Evolutionary conservation across 2,113 vertebrate species (phyloP), one percentile per base, ranked within the genome.

Genomic region (Daboia siamensis): DNA sequence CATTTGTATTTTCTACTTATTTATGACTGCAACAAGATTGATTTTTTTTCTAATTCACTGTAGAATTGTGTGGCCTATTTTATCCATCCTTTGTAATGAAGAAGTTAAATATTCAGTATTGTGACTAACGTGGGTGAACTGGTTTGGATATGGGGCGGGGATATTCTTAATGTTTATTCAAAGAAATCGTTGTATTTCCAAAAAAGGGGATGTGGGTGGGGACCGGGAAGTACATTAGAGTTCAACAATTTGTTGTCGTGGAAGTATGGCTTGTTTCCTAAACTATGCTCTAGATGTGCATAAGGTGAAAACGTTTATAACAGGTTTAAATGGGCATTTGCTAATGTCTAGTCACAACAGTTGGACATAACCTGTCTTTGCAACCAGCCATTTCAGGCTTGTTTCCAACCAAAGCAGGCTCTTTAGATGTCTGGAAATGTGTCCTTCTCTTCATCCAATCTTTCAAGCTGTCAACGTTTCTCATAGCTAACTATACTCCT

Each of bases 61-160:
- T 97, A 96, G 94, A 93, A 94, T 87, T 90, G 93, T 96, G 94
- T 95, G 94, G 95, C 88, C 52, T 96, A 52, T 96, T 96, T 96
- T 93, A 92, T 94, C 93, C 95, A 88, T 97, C 94, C 93, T 91
- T 54, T 93, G 89, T 96, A 96, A 96, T 93, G 93, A 92, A 96
- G 95, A 61, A 96, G 95, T 95, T 97, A 94, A 95, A 9, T 95
- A 94, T 95, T 95, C 93, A 93, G 26, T 86, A 89, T 96, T 91
- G 54, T 91, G 86, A 95, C 20, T 95, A 95, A 95, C 95, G 89
- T 95, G 94, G 95, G 94, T 95, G 95, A 88, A 20, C 9, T 91
- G 95, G 74, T 96, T 96, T 94, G 95, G 90, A 94, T 91, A 33
- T 69, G n/a, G 91, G 56, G 92, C 44, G 90, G 89, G 90, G 85